phyloP scores from a whole-genome alignment of 2,797 vertebrate genomes.

The Danio tinwini region DNA sequence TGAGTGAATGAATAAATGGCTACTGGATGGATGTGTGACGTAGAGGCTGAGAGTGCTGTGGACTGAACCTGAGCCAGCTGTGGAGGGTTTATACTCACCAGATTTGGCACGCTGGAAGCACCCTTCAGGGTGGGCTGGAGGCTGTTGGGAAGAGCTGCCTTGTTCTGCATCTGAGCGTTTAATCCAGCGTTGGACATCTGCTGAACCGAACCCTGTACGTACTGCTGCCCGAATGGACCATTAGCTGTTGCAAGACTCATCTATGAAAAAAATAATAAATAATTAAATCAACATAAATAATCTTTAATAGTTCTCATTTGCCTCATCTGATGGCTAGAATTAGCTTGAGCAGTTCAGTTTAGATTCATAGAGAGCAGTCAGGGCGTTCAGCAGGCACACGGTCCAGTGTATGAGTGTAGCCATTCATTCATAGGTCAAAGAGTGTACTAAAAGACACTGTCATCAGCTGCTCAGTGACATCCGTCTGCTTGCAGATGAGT shows the following conservation, averaged over 20 bases:
- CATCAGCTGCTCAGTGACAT: constrained; percentile 21
- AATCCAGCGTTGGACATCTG: constrained; percentile 83
- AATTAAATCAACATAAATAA: neutral
- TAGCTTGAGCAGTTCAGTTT: neutral
- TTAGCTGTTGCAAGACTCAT: constrained; percentile 88
- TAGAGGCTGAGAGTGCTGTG: neutral
- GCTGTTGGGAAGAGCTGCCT: constrained; percentile 77
- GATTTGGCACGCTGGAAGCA: constrained; percentile 87
- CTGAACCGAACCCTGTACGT: constrained; percentile 87
- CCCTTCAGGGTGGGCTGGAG: constrained; percentile 93
- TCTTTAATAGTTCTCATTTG: neutral
- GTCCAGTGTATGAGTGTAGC: neutral
- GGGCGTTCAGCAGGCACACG: neutral
- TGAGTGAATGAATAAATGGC: neutral
- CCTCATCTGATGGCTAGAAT: neutral
- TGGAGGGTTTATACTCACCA: constrained; percentile 80
- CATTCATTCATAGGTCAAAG: constrained; percentile 20
- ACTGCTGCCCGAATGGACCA: constrained; percentile 87
- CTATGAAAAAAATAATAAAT: constrained; percentile 72
- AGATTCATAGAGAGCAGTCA: constrained; percentile 2
- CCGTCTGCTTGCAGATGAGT: neutral
- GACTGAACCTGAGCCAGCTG: neutral
- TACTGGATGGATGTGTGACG: constrained; percentile 1
- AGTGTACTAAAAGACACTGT: constrained; percentile 22
- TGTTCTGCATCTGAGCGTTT: constrained; percentile 85